Conservation (phyloP, 2,113 vertebrate species). For the Dolichotis patagonum region DNA sequence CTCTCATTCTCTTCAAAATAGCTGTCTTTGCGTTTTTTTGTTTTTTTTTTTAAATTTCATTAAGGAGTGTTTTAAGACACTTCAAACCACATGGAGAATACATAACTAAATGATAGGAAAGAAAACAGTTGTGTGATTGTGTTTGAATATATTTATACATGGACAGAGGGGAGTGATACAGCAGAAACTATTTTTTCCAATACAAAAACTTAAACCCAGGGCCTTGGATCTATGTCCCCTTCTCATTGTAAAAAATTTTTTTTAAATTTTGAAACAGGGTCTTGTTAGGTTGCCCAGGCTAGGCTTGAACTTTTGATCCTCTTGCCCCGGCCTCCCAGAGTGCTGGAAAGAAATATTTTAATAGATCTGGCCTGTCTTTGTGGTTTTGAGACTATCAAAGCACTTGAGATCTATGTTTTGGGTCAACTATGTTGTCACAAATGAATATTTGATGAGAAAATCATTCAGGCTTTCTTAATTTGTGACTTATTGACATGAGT, state of each 20-base stretch:
- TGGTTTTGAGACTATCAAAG: neutral
- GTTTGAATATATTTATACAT: neutral
- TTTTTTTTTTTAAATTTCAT: neutral
- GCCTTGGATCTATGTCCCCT: neutral
- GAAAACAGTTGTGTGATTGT: neutral
- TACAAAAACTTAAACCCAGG: neutral
- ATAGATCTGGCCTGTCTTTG: neutral
- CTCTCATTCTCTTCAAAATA: too few species aligned
- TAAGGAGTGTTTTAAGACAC: neutral
- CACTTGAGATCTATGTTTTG: neutral
- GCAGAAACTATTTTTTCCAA: neutral
- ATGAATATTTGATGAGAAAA: constrained; percentile 31
- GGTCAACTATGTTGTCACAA: neutral
- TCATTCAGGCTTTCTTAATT: constrained; percentile 38
- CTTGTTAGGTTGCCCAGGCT: neutral
- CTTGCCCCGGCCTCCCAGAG: neutral
- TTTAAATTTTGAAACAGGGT: neutral
- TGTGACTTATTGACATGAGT: constrained; percentile 36
- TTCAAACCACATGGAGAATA: neutral
- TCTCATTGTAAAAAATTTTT: neutral
- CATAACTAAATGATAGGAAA: neutral
- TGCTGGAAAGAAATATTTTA: neutral
- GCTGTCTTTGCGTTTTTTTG: too few species aligned
- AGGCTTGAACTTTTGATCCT: neutral
- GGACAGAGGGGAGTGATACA: neutral